Percentiles rank a stretch among this genome's conserved stretches.
Conservation (phyloP, 2,888 invertebrate species). For the Epicampocera succincta region DNA sequence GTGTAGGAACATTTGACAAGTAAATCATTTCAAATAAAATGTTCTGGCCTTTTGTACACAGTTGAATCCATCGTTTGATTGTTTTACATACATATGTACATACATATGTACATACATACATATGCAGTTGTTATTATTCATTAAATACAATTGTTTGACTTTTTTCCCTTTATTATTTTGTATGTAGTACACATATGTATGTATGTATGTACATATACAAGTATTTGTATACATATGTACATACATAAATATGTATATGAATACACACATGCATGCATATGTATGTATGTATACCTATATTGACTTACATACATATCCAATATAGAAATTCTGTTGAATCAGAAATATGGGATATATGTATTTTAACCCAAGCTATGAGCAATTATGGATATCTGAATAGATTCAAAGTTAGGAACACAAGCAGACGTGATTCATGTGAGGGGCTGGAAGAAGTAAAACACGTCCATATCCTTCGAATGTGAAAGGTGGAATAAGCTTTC, state of each 20-base stretch:
- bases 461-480: too few relatives aligned
- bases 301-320: background rate
- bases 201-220: constrained; percentile 13
- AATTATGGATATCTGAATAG: too few relatives aligned
- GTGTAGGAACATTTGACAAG: constrained; percentile 51
- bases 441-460: too few relatives aligned
- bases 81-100: too few relatives aligned
- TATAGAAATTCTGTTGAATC: too few relatives aligned
- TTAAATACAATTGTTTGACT: constrained; percentile 47
- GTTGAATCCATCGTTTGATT: constrained; percentile 31
- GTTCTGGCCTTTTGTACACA: constrained; percentile 20
- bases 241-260: background rate
- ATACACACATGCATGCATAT: background rate
- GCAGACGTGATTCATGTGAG: too few relatives aligned
- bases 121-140: constrained; percentile 42
- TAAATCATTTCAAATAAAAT: constrained; percentile 1
- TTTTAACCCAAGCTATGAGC: too few relatives aligned
- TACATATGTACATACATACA: too few relatives aligned
- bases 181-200: background rate
- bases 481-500: too few relatives aligned
- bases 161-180: constrained; percentile 43
- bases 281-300: constrained; percentile 9
- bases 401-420: too few relatives aligned
- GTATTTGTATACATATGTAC: background rate
- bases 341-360: too few relatives aligned